phyloP scores from a whole-genome alignment of 2,888 invertebrate genomes.

The Epiblema foenella region DNA sequence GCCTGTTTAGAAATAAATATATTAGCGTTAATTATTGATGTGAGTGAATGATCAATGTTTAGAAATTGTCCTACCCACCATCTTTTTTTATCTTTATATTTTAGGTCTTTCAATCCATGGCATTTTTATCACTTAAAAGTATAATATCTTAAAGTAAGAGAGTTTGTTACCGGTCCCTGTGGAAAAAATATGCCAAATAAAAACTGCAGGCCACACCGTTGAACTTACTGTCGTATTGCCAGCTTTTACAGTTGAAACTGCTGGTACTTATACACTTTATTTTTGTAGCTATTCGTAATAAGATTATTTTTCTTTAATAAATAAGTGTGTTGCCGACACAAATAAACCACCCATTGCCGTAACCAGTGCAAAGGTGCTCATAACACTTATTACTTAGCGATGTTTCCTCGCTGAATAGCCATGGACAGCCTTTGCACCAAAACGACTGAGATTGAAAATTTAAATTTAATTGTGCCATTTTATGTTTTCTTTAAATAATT shows the following conservation, averaged over 20 bases:
- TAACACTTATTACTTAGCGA: too few relatives aligned
- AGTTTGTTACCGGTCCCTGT: not conserved
- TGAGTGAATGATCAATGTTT: slow-evolving; percentile 12
- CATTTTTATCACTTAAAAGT: not conserved
- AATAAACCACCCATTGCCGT: too few relatives aligned
- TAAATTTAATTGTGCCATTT: slow-evolving; percentile 32
- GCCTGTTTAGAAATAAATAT: not conserved
- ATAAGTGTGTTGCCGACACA: not conserved
- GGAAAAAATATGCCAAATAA: not conserved
- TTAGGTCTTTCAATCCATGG: slow-evolving; percentile 2
- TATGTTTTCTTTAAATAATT: slow-evolving; percentile 16
- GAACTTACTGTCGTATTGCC: not conserved
- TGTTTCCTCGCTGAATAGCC: too few relatives aligned
- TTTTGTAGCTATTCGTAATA: not conserved
- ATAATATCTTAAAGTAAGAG: not conserved
- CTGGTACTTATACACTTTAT: not conserved
- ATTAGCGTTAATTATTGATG: slow-evolving; percentile 6
- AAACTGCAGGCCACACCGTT: not conserved
- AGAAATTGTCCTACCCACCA: slow-evolving; percentile 25
- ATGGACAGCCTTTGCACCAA: not conserved
- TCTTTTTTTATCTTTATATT: not conserved
- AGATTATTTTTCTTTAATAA: not conserved
- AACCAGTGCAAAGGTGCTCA: too few relatives aligned
- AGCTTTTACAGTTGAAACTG: too few relatives aligned
- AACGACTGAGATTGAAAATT: not conserved